Percentiles rank a stretch among this genome's conserved stretches.
Evolutionary conservation across 2,797 vertebrate genomes (phyloP).

Genomic region (Argentina silus): DNA sequence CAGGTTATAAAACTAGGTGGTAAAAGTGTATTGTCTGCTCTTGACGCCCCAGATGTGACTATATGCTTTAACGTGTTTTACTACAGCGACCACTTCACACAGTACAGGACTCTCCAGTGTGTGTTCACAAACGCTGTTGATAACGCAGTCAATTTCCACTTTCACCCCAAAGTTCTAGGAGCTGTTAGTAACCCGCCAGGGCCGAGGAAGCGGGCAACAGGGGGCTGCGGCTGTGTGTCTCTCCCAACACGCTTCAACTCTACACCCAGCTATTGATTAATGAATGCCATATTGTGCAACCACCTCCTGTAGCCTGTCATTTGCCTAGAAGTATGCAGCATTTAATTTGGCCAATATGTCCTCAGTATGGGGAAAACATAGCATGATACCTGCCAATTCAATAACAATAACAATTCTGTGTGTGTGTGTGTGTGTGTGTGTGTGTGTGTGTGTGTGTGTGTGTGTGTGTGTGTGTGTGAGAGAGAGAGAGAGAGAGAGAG

Average conservation of each 20-base stretch:
- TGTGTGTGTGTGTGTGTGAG: too few relatives aligned
- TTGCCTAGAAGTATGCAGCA: too few relatives aligned
- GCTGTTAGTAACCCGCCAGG: conserved; percentile 19
- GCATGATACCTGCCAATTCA: too few relatives aligned
- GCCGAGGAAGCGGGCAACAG: background rate
- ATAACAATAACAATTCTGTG: too few relatives aligned
- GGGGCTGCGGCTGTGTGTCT: conserved; percentile 1
- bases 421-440: too few relatives aligned
- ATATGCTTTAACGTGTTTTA: background rate
- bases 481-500: background rate
- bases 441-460: too few relatives aligned
- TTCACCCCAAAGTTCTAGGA: conserved; percentile 14
- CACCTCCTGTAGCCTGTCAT: too few relatives aligned
- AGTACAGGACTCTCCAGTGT: background rate
- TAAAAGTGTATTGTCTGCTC: background rate
- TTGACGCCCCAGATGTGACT: background rate
- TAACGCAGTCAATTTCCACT: conserved; percentile 26
- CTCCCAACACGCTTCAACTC: too few relatives aligned
- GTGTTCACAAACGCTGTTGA: conserved; percentile 24
- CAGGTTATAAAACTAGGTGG: background rate
- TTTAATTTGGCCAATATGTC: too few relatives aligned
- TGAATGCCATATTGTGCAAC: too few relatives aligned
- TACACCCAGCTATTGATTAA: too few relatives aligned
- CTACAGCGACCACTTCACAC: background rate
- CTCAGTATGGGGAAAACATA: too few relatives aligned